Evolutionary conservation across 2,113 vertebrate genomes (phyloP), one percentile per base, ranked within the genome.

Genomic region (Calonectris borealis): DNA sequence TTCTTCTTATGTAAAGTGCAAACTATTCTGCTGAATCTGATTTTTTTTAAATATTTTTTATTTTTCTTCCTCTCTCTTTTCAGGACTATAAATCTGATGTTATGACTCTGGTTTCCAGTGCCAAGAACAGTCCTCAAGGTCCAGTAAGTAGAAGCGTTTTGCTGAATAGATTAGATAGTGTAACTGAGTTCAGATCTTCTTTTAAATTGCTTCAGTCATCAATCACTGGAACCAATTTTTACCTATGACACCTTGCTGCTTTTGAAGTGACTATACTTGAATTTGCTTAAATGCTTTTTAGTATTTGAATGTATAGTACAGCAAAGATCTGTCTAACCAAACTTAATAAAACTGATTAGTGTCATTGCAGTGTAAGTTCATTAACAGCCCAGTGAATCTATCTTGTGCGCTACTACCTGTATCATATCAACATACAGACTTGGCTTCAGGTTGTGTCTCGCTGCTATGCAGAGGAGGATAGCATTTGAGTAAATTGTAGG

Each of bases 141-240:
- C 75, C 88, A 12, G 97, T 98, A 97, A 98, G 98, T 98, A 86
- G 88, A 93, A 92, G 69, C 18, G 6, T 92, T 96, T 96, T 91
- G 79, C 77, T 80, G 75, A 83, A 79, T 24, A 82, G 46, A 95
- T 96, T 72, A 27, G 46, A 66, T 79, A 92, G 51, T 82, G 57
- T 95, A 95, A 69, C 83, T 61, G 38, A 68, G 11, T 83, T 96
- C 86, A 75, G 71, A 42, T 94, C 77, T 58, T 79, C 65, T 88
- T 92, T 75, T 88, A 58, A 65, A 42, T 29, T 52, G 44, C 44
- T 88, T 34, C 6, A 1, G 6, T 81, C 77, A 86, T 96, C 92
- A 72, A 13, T 97, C 96, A 76, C n/a, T 16, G 31, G 80, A 83
- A 82, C 6, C 29, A 49, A 20, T 90, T 89, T 76, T 69, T 40